A percentile compares a stretch with the other conserved stretches of the same genome.
These are phyloP conservation scores for Pararge aegeria DNA, from an alignment of 1,140 invertebrate species.

Conservation along the genomic window DNA sequence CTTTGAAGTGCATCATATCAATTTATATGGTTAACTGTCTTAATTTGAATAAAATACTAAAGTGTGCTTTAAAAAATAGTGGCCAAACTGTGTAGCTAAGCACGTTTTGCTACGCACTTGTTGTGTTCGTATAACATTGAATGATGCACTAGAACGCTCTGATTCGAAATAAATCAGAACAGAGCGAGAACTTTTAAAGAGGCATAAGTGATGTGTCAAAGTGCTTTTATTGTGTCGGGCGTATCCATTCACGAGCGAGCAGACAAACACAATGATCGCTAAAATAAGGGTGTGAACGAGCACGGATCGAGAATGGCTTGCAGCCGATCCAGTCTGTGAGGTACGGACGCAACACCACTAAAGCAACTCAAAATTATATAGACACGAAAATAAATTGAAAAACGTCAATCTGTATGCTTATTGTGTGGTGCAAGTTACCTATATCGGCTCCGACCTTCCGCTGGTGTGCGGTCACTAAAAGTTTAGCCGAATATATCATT, in stretches of 20 bases:
- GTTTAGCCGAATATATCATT: conserved; percentile 74
- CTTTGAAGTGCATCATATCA: conserved; percentile 74
- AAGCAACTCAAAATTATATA: conserved; percentile 78
- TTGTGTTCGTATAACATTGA: conserved; percentile 54
- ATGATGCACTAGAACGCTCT: conserved; percentile 76
- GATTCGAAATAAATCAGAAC: conserved; percentile 56
- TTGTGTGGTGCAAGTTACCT: conserved; percentile 83
- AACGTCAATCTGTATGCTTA: conserved; percentile 78
- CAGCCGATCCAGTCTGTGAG: conserved; percentile 75
- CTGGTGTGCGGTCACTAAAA: conserved; percentile 87
- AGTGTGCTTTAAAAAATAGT: conserved; percentile 37
- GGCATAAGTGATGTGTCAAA: conserved; percentile 66
- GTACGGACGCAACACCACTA: conserved; percentile 78
- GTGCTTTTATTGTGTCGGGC: conserved; percentile 62
- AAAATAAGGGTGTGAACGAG: conserved; percentile 72
- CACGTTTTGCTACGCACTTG: conserved; percentile 19
- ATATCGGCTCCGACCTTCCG: conserved; percentile 87
- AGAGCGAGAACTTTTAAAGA: conserved; percentile 66
- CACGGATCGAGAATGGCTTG: conserved; percentile 73
- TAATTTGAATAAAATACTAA: conserved; percentile 23
- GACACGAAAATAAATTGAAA: conserved; percentile 77
- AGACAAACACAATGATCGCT: conserved; percentile 76
- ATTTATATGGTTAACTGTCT: conserved; percentile 47
- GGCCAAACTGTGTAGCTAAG: conserved; percentile 22
- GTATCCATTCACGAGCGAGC: conserved; percentile 69